Evolutionary conservation across 2,888 invertebrate genomes (phyloP), one percentile per base, ranked within the genome.

Genomic region (Gortyna flavago): DNA sequence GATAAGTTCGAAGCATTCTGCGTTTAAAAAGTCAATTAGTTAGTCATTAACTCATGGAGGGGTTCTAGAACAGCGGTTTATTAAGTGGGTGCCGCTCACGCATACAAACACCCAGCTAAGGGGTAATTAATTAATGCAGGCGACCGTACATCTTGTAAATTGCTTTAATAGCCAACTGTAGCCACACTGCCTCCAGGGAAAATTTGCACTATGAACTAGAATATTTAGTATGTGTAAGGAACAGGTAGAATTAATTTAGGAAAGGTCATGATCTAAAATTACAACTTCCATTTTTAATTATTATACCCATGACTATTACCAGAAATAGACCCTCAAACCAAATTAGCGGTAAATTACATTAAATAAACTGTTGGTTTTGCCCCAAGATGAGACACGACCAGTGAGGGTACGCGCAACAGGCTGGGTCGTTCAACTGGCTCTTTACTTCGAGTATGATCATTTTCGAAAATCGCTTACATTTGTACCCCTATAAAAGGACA

Each of bases 1-100:
- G 98, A 97, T 18, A 97, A 94, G 82, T 97, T 97, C 79, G 98
- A 97, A 51, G 98, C 97, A 88, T 97, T 97, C 97, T 97, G 84
- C n/a, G 25, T 38, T n/a, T 29, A 71, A 66, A 44, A n/a, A 62
- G 2, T 11, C 21, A 29, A 9, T 21, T 48, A 48, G 9, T 35
- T 16, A 35, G 32, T 44, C 16, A 41, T 35, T 75, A 44, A 41
- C 32, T 48, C 7, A 77, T 61, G 18, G 8, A 48, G 8, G 65
- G 65, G 25, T 51, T 65, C 32, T 25, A 35, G 29, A 29, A 44
- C 0, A 44, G 6, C 8, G 64, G 57, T 29, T 82, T 51, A 51
- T 35, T 44, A 79, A 77, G 66, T 77, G 59, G 59, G 35, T 44
- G 29, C 82, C 41, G n/a, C 41, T 44, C 59, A 79, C 65, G 51